Conservation (phyloP, 2,113 vertebrate genomes). For the Eira barbara region DNA sequence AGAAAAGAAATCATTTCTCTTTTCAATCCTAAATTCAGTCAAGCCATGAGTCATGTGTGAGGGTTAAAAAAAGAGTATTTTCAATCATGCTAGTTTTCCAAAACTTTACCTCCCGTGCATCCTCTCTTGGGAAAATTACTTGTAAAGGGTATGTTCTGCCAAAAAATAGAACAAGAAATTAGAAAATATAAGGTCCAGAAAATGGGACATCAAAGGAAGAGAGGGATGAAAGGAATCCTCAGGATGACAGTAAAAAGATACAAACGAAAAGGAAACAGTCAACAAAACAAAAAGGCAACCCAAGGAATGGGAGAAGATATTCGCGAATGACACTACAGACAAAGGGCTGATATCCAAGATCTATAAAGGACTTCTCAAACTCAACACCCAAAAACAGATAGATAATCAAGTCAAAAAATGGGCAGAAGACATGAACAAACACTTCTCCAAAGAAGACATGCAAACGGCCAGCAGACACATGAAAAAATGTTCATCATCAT, state of each 20-base stretch:
- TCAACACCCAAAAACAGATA: too few species aligned
- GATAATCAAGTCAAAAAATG: too few species aligned
- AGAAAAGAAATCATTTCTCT: background rate
- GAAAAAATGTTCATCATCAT: too few species aligned
- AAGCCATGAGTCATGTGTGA: background rate
- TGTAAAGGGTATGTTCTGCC: background rate
- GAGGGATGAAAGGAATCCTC: background rate
- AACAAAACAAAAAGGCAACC: too few species aligned
- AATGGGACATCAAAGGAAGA: background rate
- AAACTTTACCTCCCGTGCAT: background rate
- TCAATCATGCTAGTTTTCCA: background rate
- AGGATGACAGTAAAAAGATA: background rate
- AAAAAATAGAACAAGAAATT: background rate
- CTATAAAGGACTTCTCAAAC: too few species aligned
- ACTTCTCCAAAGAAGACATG: too few species aligned
- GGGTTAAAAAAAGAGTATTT: background rate
- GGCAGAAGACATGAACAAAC: too few species aligned
- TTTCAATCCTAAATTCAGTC: background rate
- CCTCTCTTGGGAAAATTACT: background rate
- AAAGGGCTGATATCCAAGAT: too few species aligned
- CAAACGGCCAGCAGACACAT: too few species aligned
- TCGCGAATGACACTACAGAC: too few species aligned
- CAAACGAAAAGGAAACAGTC: background rate
- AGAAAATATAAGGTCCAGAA: background rate
- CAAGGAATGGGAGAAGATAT: too few species aligned